Evolutionary conservation across 1,140 invertebrate genomes (phyloP).

Genomic region (Lamellibrachia luymesi): DNA sequence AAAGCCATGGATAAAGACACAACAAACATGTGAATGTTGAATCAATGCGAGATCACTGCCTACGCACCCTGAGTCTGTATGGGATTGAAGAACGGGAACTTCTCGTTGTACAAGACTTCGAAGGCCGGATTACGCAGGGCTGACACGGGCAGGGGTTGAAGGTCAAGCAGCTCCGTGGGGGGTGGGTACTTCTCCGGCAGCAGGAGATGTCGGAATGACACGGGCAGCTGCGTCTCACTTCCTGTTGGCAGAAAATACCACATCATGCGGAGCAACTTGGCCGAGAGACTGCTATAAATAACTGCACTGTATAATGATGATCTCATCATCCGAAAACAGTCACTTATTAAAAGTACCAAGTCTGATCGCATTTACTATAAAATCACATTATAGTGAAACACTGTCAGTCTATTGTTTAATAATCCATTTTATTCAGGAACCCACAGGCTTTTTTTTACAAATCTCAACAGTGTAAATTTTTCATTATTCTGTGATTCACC

Average conservation of each 20-base stretch:
- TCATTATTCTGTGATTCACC: too few relatives aligned
- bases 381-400: too few relatives aligned
- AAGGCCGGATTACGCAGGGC: constrained; percentile 77
- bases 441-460: too few relatives aligned
- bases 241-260: constrained; percentile 16
- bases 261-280: not conserved
- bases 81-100: constrained; percentile 94
- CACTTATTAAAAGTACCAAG: too few relatives aligned
- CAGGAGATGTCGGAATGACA: constrained; percentile 96
- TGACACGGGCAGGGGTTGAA: constrained; percentile 89
- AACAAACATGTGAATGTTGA: too few relatives aligned
- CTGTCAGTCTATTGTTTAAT: too few relatives aligned
- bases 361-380: too few relatives aligned
- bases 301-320: not conserved
- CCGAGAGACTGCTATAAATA: not conserved
- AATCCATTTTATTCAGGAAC: too few relatives aligned
- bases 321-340: too few relatives aligned
- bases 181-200: constrained; percentile 97
- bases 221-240: constrained; percentile 83
- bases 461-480: too few relatives aligned
- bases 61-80: constrained; percentile 87
- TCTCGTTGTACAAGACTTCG: constrained; percentile 79
- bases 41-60: not conserved
- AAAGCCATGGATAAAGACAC: too few relatives aligned
- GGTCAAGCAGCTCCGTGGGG: constrained; percentile 94